Conservation (phyloP, 2,888 invertebrate species). For the Sacculina carcini region DNA sequence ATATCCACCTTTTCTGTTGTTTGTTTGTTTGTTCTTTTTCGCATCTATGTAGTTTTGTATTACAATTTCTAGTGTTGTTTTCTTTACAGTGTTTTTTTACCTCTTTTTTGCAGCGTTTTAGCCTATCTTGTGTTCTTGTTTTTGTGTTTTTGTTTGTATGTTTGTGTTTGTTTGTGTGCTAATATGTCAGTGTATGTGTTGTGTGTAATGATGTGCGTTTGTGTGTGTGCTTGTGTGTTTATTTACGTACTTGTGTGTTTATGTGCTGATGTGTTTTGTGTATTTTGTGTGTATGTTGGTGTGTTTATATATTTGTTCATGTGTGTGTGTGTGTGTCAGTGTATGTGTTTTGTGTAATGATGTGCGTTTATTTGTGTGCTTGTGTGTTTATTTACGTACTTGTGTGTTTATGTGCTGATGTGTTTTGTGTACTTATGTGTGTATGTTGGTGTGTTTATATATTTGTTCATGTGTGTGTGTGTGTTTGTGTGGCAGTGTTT, state of each 20-base stretch:
- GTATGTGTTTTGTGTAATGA: neutral
- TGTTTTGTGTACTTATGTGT: no score
- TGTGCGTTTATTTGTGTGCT: no score
- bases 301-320: neutral
- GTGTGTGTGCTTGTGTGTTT: neutral
- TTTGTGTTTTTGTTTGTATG: conserved; percentile 9
- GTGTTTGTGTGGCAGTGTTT: conserved; percentile 10
- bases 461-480: conserved; percentile 11
- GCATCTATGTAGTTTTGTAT: no score
- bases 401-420: neutral
- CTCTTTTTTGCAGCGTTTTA: neutral
- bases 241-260: neutral
- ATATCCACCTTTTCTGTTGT: neutral
- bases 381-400: no score
- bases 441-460: no score
- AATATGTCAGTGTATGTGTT: no score
- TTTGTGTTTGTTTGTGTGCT: no score
- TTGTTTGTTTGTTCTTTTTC: neutral
- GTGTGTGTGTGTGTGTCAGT: neutral
- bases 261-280: neutral
- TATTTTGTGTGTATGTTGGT: neutral
- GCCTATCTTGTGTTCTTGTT: conserved; percentile 9
- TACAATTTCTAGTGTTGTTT: neutral
- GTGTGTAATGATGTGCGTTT: neutral
- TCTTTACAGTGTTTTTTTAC: neutral